Evolutionary conservation across 2,113 vertebrate species (phyloP).

Genomic region (Columbina picui): DNA sequence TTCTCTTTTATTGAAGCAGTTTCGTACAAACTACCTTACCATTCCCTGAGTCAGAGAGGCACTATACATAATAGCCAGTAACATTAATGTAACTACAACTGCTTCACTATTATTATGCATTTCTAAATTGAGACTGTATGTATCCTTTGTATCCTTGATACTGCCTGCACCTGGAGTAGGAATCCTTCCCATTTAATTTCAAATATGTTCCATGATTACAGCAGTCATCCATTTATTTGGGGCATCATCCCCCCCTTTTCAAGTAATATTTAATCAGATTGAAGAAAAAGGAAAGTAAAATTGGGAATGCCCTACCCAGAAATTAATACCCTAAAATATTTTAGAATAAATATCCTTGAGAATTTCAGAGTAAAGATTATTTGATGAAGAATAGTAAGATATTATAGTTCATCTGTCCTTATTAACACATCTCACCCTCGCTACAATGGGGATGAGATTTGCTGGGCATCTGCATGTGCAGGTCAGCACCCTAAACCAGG

Average conservation of each 20-base stretch:
- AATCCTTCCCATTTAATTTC: neutral
- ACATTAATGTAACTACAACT: neutral
- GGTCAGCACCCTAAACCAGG: neutral
- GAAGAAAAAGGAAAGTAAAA: neutral
- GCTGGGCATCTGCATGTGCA: neutral
- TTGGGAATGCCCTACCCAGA: neutral
- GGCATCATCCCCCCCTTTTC: neutral
- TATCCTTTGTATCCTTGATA: neutral
- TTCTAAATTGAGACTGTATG: neutral
- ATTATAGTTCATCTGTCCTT: neutral
- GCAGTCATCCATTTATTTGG: neutral
- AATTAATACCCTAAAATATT: neutral
- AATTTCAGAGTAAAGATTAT: neutral
- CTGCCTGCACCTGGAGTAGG: neutral
- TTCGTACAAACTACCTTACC: neutral
- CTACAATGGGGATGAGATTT: neutral
- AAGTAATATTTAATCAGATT: neutral
- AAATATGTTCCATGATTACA: neutral
- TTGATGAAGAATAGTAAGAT: neutral
- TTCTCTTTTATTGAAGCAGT: neutral
- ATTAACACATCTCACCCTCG: neutral
- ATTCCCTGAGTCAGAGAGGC: neutral
- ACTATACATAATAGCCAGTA: neutral
- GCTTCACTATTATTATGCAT: neutral
- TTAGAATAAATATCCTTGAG: neutral